Evolutionary conservation across 2,113 vertebrate genomes (phyloP).

Genomic region (Oreochromis aureus): DNA sequence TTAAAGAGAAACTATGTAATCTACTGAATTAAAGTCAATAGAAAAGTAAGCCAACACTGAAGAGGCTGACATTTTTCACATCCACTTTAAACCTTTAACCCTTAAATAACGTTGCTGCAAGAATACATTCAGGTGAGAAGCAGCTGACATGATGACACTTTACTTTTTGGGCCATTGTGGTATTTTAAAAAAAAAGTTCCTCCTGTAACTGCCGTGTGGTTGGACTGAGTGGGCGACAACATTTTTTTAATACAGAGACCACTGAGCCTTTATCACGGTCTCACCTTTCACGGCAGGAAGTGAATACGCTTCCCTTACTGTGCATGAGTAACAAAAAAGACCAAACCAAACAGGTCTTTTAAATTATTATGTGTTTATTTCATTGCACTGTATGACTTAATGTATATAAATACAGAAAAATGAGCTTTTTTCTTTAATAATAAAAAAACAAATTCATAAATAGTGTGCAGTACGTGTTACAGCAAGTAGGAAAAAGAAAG

Average conservation of each 20-base stretch:
- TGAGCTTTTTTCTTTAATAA: neutral
- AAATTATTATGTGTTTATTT: conserved; percentile 5
- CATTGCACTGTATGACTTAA: neutral
- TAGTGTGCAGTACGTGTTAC: neutral
- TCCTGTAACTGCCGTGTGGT: neutral
- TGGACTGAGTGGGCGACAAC: neutral
- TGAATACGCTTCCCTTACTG: neutral
- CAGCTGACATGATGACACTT: neutral
- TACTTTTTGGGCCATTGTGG: neutral
- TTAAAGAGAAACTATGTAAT: neutral
- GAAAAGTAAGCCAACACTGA: neutral
- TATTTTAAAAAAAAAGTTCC: neutral
- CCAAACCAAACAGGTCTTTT: neutral
- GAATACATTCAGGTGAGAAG: neutral
- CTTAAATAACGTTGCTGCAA: neutral
- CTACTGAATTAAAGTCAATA: neutral
- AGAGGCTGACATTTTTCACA: neutral
- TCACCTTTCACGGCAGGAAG: neutral
- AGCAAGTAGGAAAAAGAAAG: neutral
- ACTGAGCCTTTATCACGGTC: neutral
- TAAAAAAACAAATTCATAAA: conserved; percentile 19
- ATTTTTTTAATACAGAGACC: conserved; percentile 2
- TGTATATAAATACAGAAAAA: neutral
- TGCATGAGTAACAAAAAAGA: neutral
- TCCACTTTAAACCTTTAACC: neutral